phyloP scores from a whole-genome alignment of 1,140 invertebrate species.

The Procambarus clarkii region DNA sequence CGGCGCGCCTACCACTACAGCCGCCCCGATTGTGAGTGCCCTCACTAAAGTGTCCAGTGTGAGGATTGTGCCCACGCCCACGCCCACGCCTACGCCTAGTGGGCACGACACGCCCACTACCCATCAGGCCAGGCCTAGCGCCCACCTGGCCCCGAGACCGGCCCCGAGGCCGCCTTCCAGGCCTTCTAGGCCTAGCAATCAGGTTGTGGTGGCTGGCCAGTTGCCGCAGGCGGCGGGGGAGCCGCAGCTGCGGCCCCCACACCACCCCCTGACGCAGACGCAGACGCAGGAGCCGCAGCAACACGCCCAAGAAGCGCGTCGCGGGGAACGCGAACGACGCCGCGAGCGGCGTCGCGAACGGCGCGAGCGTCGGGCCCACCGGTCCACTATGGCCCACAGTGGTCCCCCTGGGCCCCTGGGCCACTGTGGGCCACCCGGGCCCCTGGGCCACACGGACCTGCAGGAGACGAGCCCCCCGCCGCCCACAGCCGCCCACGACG shows the following conservation, averaged over 20 bases:
- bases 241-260: background rate
- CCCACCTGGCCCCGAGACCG: background rate
- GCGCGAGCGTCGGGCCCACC: slow-evolving; percentile 53
- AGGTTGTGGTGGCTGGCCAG: background rate
- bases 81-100: slow-evolving; percentile 56
- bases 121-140: slow-evolving; percentile 7
- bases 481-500: slow-evolving; percentile 49
- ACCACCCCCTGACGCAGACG: background rate
- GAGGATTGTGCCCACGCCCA: slow-evolving; percentile 64
- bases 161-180: slow-evolving; percentile 36
- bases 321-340: slow-evolving; percentile 58
- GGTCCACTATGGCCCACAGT: slow-evolving; percentile 45
- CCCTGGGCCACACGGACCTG: slow-evolving; percentile 64
- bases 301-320: slow-evolving; percentile 44
- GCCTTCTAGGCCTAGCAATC: background rate
- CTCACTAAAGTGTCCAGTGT: slow-evolving; percentile 66
- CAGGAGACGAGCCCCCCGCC: slow-evolving; percentile 17
- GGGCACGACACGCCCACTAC: slow-evolving; percentile 48
- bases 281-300: background rate
- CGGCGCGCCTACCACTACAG: slow-evolving; percentile 28
- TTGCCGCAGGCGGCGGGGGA: background rate
- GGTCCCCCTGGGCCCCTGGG: too few relatives aligned
- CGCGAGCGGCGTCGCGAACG: slow-evolving; percentile 66
- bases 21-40: slow-evolving; percentile 58
- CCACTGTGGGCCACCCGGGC: too few relatives aligned